A percentile compares a stretch with the other conserved stretches of the same genome.
Conservation (phyloP, 2,113 vertebrate genomes). For the Apodemus sylvaticus region DNA sequence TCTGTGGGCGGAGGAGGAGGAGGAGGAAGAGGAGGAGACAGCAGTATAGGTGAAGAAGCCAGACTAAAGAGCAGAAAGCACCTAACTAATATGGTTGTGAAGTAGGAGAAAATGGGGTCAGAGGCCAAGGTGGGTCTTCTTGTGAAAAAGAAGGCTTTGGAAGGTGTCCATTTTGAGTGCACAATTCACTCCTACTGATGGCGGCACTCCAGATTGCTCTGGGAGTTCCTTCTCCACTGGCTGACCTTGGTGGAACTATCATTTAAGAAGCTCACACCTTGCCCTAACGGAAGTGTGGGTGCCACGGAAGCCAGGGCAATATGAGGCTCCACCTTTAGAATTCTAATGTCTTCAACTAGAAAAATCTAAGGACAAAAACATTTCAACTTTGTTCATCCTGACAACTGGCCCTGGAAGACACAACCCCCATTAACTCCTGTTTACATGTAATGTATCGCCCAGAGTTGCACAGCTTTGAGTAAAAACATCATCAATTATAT, state of each 20-base stretch:
- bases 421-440: background rate
- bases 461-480: background rate
- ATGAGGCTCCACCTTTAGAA: background rate
- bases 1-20: background rate
- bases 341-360: conserved; percentile 9
- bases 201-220: background rate
- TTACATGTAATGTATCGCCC: background rate
- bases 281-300: background rate
- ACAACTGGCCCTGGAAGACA: background rate
- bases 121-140: background rate
- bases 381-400: conserved; percentile 39
- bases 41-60: background rate
- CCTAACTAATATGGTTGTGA: background rate
- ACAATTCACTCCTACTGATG: background rate
- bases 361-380: conserved; percentile 24
- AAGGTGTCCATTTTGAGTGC: background rate
- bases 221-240: background rate
- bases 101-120: conserved; percentile 15
- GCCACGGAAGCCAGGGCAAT: background rate
- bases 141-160: background rate
- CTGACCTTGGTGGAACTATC: background rate
- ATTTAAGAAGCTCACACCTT: conserved; percentile 30
- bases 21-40: background rate
- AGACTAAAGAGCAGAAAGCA: background rate
- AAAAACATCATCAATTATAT: background rate